Evolutionary conservation across 2,113 vertebrate species (phyloP).

Genomic region (Cheilinus undulatus): DNA sequence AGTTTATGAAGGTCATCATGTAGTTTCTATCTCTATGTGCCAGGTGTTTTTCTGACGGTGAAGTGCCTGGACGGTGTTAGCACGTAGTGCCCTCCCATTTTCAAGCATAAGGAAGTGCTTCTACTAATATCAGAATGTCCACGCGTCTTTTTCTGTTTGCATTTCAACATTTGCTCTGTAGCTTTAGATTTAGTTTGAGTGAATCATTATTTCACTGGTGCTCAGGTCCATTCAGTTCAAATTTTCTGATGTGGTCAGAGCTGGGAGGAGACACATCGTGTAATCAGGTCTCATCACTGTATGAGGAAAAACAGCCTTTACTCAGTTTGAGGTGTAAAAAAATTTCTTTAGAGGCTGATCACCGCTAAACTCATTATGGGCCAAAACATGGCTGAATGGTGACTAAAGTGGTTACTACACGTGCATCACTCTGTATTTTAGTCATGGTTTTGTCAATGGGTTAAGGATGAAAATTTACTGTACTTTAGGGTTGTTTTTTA

Average conservation of each 20-base stretch:
- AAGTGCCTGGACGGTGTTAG: slow-evolving; percentile 76
- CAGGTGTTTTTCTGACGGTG: slow-evolving; percentile 71
- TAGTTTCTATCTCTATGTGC: slow-evolving; percentile 67
- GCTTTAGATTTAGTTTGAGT: slow-evolving; percentile 62
- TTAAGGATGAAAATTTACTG: slow-evolving; percentile 15
- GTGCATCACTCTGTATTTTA: slow-evolving; percentile 22
- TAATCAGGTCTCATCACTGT: slow-evolving; percentile 62
- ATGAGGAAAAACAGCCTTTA: slow-evolving; percentile 56
- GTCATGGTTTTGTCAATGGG: slow-evolving; percentile 26
- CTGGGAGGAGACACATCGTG: slow-evolving; percentile 47
- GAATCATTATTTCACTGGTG: slow-evolving; percentile 65
- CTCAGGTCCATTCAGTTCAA: slow-evolving; percentile 67
- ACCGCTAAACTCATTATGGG: slow-evolving; percentile 9
- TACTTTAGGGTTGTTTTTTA: slow-evolving; percentile 9
- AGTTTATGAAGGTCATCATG: slow-evolving; percentile 68
- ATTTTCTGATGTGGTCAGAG: slow-evolving; percentile 46
- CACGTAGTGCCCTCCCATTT: slow-evolving; percentile 69
- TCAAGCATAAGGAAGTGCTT: slow-evolving; percentile 59
- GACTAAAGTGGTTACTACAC: slow-evolving; percentile 8
- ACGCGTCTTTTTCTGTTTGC: slow-evolving; percentile 65
- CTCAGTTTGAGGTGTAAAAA: slow-evolving; percentile 17
- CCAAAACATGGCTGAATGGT: not conserved
- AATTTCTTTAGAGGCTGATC: slow-evolving; percentile 13
- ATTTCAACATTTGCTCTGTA: slow-evolving; percentile 54
- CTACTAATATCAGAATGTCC: slow-evolving; percentile 58